These are phyloP conservation scores for Phymorhynchus buccinoides DNA, from an alignment of 1,140 invertebrate species.

Conservation along the genomic window DNA sequence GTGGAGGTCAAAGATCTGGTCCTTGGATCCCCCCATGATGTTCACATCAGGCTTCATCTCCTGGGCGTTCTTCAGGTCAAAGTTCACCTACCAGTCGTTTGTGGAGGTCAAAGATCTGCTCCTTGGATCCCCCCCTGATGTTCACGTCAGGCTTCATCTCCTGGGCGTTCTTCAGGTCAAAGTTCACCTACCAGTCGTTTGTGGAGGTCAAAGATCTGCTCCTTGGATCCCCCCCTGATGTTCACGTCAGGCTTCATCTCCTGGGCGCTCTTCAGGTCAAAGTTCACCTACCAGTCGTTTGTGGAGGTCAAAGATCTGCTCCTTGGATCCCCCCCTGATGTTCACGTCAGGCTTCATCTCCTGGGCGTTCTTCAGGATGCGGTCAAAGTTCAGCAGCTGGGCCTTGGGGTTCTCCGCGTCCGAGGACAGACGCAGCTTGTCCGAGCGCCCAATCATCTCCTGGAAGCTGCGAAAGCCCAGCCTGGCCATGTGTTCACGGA, in stretches of 20 bases:
- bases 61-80: slow-evolving; percentile 89
- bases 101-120: slow-evolving; percentile 92
- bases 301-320: slow-evolving; percentile 92
- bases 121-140: slow-evolving; percentile 90
- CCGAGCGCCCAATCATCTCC: slow-evolving; percentile 95
- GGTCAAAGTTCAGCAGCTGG: slow-evolving; percentile 86
- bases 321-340: slow-evolving; percentile 90
- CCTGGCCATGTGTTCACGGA: slow-evolving; percentile 89
- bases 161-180: slow-evolving; percentile 89
- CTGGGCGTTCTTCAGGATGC: slow-evolving; percentile 90
- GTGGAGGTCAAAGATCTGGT: slow-evolving; percentile 92
- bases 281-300: slow-evolving; percentile 84
- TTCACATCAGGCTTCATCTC: slow-evolving; percentile 91
- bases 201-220: slow-evolving; percentile 92
- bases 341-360: slow-evolving; percentile 91
- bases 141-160: slow-evolving; percentile 91
- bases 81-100: slow-evolving; percentile 86
- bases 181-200: slow-evolving; percentile 86
- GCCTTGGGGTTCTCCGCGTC: slow-evolving; percentile 83
- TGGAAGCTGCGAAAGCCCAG: slow-evolving; percentile 91
- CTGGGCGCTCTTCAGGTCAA: slow-evolving; percentile 89
- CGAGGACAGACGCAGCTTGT: slow-evolving; percentile 79
- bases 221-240: slow-evolving; percentile 90
- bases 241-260: slow-evolving; percentile 91
- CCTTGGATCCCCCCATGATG: slow-evolving; percentile 90